phyloP scores from a whole-genome alignment of 2,888 invertebrate genomes.

The Isoperla grammatica region DNA sequence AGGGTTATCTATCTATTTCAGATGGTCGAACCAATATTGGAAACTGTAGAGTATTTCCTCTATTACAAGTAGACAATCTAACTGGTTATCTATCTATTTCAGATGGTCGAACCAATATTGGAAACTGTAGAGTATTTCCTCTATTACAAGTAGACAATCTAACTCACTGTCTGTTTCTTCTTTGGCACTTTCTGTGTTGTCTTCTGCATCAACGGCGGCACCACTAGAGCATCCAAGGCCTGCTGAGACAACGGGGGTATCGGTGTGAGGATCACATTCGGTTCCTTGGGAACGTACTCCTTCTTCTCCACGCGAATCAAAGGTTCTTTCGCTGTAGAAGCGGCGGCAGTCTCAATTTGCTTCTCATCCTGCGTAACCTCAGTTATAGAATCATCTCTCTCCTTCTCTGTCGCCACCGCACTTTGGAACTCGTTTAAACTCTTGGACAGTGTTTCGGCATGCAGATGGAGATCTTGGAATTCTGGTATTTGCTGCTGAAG shows the following conservation, averaged over 20 bases:
- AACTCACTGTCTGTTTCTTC: slow-evolving; percentile 4
- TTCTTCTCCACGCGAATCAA: neutral
- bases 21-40: too few species aligned
- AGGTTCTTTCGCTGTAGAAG: neutral
- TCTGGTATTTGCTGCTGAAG: neutral
- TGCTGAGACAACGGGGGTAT: neutral
- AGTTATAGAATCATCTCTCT: neutral
- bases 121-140: too few species aligned
- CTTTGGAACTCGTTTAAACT: neutral
- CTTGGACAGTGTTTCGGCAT: neutral
- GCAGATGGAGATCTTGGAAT: slow-evolving; percentile 5
- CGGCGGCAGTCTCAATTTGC: too few species aligned
- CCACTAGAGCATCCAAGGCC: neutral
- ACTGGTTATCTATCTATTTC: too few species aligned
- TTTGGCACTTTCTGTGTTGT: neutral
- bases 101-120: too few species aligned
- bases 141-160: too few species aligned
- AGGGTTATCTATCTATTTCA: too few species aligned
- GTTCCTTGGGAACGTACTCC: neutral
- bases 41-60: too few species aligned
- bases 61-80: too few species aligned
- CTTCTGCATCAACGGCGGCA: neutral
- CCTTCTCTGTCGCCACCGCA: neutral
- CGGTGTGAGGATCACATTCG: neutral
- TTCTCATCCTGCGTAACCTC: too few species aligned